A percentile compares a stretch with the other conserved stretches of the same genome.
phyloP scores from a whole-genome alignment of 2,888 invertebrate genomes.

The Pseudoips prasinana region DNA sequence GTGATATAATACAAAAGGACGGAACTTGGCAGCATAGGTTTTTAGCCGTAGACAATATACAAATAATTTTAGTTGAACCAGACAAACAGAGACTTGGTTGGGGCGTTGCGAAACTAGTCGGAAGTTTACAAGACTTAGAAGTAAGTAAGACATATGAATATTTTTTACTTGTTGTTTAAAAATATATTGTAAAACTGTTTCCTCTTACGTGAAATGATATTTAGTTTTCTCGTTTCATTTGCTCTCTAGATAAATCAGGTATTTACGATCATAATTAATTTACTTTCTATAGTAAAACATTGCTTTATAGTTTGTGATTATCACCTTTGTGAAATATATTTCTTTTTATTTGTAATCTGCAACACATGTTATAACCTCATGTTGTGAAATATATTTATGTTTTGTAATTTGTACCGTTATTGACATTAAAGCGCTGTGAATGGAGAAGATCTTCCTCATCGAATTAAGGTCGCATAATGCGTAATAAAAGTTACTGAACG shows the following conservation, averaged over 20 bases:
- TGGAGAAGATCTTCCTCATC: no score
- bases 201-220: constrained; percentile 10
- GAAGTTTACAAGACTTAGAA: constrained; percentile 97
- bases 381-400: no score
- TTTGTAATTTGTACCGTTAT: no score
- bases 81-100: constrained; percentile 97
- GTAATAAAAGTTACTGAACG: no score
- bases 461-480: no score
- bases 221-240: constrained; percentile 15
- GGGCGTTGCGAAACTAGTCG: constrained; percentile 98
- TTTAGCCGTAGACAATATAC: constrained; percentile 96
- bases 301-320: neutral
- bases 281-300: constrained; percentile 9
- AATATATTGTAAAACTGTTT: neutral
- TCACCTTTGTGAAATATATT: no score
- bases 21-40: constrained; percentile 95
- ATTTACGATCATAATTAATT: constrained; percentile 18
- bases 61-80: constrained; percentile 98
- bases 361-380: no score
- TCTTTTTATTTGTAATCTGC: no score
- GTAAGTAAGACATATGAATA: constrained; percentile 61
- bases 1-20: constrained; percentile 95
- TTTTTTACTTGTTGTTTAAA: neutral
- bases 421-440: no score
- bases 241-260: constrained; percentile 31